Base-by-base conservation (phyloP, 2,888 invertebrate genomes). In the Tubiluchus corallicola region DNA sequence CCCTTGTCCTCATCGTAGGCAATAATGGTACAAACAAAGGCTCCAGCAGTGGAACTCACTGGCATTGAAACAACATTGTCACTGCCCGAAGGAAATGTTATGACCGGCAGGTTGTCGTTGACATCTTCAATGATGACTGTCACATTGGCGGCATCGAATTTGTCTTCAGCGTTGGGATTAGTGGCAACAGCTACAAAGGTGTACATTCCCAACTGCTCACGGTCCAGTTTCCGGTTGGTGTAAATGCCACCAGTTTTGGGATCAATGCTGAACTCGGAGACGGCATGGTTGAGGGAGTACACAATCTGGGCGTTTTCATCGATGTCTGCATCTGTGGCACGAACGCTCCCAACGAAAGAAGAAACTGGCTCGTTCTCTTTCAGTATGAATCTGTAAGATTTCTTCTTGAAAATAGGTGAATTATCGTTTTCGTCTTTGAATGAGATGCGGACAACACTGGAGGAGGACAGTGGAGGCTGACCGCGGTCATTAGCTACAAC, bases 1-100 rank as follows among this genome's bases (percentile, higher is more conserved):
- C 29, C 29, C 9, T n/a, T 9, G 29, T 29, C 29, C 29, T 29
- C 29, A n/a, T 29, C 29, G 29, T 9, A 29, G 9, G 29, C 29
- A n/a, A 29, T n/a, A n/a, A 29, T n/a, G 29, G 29, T 29, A n/a
- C 29, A 29, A n/a, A 29, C 29, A n/a, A 29, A 29, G 29, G 29
- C 29, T 9, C 29, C 29, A n/a, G 29, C 29, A 9, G 29, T 29
- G 9, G 29, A 9, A 9, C 9, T 9, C 29, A 9, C 29, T 29
- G 29, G 29, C n/a, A 29, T 9, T 9, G n/a, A 29, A n/a, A 29
- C 29, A n/a, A 29, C 29, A n/a, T 29, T 29, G 29, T 29, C 29
- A n/a, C 29, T 29, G 29, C 29, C 29, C 9, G 29, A 29, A 9
- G 29, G 29, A n/a, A 29, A 29, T n/a, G 29, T 29, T 9, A 29